Percentiles rank a stretch among this genome's conserved stretches.
These are phyloP conservation scores for Lamellibrachia satsuma DNA, from an alignment of 2,888 invertebrate genomes.

Conservation along the genomic window DNA sequence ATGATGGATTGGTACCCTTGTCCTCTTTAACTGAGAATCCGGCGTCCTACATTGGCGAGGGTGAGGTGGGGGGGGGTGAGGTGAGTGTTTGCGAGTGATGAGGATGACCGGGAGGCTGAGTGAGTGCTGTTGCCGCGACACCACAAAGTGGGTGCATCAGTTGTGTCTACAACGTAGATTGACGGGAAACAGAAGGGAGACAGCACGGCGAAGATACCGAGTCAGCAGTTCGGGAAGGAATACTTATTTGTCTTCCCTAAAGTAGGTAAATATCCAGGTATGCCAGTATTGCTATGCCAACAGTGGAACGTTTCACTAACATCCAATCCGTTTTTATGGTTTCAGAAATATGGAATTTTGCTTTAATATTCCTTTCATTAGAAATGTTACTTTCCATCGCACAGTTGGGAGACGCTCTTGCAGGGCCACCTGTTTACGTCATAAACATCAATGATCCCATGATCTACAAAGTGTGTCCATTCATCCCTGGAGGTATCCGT, in stretches of 20 bases:
- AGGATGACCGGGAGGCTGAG: constrained; percentile 83
- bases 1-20: no score
- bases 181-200: constrained; percentile 96
- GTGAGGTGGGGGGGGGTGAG: no score
- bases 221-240: constrained; percentile 78
- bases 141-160: constrained; percentile 97
- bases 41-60: no score
- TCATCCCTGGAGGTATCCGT: constrained; percentile 92
- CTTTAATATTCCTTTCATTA: no score
- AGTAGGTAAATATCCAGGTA: constrained; percentile 74
- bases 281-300: not conserved
- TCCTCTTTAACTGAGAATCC: no score
- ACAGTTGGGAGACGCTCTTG: not conserved
- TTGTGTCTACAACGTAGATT: constrained; percentile 85
- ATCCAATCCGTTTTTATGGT: no score
- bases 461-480: constrained; percentile 90
- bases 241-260: constrained; percentile 94
- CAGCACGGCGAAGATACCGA: constrained; percentile 69
- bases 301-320: no score
- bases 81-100: constrained; percentile 83
- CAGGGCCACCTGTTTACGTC: constrained; percentile 80
- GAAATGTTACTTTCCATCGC: no score
- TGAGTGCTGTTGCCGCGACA: constrained; percentile 92
- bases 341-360: no score
- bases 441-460: constrained; percentile 88